A percentile compares a stretch with the other conserved stretches of the same genome.
Evolutionary conservation across 2,797 vertebrate species (phyloP).

Genomic region (Mus minutoides): DNA sequence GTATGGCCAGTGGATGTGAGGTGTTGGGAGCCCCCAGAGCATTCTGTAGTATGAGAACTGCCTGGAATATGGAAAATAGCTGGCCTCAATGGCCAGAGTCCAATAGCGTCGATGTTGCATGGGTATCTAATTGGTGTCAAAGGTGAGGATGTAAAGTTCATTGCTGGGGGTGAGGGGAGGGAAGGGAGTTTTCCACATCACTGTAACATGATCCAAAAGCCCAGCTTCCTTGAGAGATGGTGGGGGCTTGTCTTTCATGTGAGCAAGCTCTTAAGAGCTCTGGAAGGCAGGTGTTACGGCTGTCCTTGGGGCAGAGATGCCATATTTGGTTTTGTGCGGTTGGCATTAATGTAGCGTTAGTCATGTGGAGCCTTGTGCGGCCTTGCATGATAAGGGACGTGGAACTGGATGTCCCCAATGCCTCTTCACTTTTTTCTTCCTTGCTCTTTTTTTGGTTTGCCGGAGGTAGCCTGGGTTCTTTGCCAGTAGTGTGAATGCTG

Average conservation of each 20-base stretch:
- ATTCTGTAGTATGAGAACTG: conserved; percentile 51
- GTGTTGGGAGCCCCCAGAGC: neutral
- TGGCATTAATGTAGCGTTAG: neutral
- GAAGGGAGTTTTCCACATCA: neutral
- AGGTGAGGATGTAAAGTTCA: conserved; percentile 1
- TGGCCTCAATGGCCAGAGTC: conserved; percentile 35
- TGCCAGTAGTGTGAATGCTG: conserved; percentile 25
- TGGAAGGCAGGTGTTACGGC: conserved; percentile 19
- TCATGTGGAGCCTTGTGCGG: neutral
- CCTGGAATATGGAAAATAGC: conserved; percentile 25
- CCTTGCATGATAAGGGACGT: conserved; percentile 1
- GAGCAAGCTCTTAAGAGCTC: conserved; percentile 20
- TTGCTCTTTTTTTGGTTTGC: conserved; percentile 8
- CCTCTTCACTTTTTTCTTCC: conserved; percentile 41
- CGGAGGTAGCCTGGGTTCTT: conserved; percentile 25
- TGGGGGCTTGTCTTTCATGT: conserved; percentile 43
- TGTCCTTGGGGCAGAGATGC: neutral
- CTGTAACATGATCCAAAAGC: neutral
- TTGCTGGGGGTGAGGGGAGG: neutral
- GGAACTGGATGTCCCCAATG: neutral
- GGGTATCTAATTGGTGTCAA: neutral
- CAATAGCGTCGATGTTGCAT: neutral
- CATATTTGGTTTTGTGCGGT: conserved; percentile 39
- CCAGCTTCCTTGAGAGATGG: conserved; percentile 24
- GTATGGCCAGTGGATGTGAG: neutral